phyloP scores from a whole-genome alignment of 2,113 vertebrate genomes.

The Struthidea cinerea region DNA sequence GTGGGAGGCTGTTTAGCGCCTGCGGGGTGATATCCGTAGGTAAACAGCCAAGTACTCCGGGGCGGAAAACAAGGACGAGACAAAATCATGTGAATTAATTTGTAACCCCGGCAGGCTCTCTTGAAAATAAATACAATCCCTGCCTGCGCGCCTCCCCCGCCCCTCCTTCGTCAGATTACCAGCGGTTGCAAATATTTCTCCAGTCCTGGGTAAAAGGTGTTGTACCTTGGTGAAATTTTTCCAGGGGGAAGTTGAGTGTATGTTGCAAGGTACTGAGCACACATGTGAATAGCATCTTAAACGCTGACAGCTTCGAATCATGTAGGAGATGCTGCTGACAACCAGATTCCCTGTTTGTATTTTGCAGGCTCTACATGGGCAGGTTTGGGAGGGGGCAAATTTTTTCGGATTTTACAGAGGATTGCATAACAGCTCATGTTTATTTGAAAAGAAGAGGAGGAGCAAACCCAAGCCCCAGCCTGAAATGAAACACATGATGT shows the following conservation, averaged over 20 bases:
- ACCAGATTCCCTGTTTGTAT: fast-evolving
- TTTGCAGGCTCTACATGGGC: background rate
- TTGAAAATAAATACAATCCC: background rate
- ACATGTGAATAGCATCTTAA: background rate
- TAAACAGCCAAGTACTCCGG: fast-evolving
- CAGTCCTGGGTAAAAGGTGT: background rate
- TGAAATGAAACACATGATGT: background rate
- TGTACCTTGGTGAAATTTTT: background rate
- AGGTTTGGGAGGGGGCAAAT: background rate
- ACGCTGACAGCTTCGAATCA: background rate
- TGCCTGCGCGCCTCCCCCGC: background rate
- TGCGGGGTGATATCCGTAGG: background rate
- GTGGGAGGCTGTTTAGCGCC: background rate
- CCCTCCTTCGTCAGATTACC: too few relatives aligned
- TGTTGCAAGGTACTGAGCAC: background rate
- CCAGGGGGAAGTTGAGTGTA: background rate
- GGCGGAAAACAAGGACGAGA: background rate
- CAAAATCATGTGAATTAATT: background rate
- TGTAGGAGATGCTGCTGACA: background rate
- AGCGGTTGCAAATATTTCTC: background rate
- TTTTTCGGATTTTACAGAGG: background rate
- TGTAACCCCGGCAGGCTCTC: background rate
- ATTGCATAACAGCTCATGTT: background rate
- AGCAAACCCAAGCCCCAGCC: background rate
- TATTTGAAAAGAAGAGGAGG: background rate